Evolutionary conservation across 2,113 vertebrate species (phyloP).

Genomic region (Mixornis gularis): DNA sequence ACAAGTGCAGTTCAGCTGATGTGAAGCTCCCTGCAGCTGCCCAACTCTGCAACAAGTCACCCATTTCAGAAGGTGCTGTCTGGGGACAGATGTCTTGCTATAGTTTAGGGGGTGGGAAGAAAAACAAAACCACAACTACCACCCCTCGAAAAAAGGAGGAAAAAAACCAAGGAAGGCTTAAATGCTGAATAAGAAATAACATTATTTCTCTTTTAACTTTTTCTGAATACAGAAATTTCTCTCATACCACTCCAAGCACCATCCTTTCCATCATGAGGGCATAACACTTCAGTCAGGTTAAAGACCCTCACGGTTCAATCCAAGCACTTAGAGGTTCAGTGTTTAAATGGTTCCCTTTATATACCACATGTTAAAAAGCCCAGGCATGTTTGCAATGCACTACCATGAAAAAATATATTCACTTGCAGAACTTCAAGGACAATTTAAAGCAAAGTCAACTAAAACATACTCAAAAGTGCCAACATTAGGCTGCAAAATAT

Average conservation of each 20-base stretch:
- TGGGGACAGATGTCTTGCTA: background rate
- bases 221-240: background rate
- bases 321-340: background rate
- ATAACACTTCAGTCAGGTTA: background rate
- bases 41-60: background rate
- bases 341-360: background rate
- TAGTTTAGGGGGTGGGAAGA: background rate
- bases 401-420: background rate
- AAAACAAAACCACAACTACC: background rate
- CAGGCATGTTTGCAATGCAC: background rate
- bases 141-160: rapidly evolving
- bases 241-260: background rate
- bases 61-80: background rate
- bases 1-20: background rate
- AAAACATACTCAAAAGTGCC: background rate
- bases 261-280: background rate
- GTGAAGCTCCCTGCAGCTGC: background rate
- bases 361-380: background rate
- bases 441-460: background rate
- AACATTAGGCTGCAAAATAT: background rate
- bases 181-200: background rate
- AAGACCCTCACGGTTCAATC: background rate
- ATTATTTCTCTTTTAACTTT: background rate
- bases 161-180: background rate
- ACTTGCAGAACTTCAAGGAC: background rate